Percentiles rank a stretch among this genome's conserved stretches.
Conservation (phyloP, 1,140 invertebrate species). For the Trichogramma pretiosum region DNA sequence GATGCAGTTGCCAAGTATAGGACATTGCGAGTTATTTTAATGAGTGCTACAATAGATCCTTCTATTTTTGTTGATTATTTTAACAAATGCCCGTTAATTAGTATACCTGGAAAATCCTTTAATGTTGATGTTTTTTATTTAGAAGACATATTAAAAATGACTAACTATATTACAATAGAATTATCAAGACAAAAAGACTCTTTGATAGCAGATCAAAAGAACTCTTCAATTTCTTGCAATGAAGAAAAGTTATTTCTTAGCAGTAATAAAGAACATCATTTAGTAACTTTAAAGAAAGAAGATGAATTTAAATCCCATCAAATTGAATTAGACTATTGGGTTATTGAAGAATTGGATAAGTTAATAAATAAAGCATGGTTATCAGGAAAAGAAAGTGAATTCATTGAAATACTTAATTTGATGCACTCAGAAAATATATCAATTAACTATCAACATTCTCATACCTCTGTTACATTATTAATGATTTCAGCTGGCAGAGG, state of each 20-base stretch:
- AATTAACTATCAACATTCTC: conserved; percentile 57
- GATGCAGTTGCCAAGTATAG: conserved; percentile 64
- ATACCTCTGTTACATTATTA: conserved; percentile 60
- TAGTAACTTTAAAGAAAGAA: conserved; percentile 36
- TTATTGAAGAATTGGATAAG: conserved; percentile 53
- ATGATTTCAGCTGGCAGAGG: conserved; percentile 70
- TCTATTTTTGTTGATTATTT: conserved; percentile 77
- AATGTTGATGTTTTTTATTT: conserved; percentile 72
- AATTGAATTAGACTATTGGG: conserved; percentile 47
- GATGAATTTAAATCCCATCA: conserved; percentile 39
- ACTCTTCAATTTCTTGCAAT: conserved; percentile 46
- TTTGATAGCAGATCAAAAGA: conserved; percentile 42
- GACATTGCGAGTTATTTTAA: conserved; percentile 75
- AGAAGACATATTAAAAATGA: conserved; percentile 71
- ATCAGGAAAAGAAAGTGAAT: conserved; percentile 50
- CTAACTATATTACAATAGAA: conserved; percentile 58
- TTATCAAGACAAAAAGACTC: conserved; percentile 37
- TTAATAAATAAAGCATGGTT: conserved; percentile 54
- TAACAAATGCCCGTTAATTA: conserved; percentile 65
- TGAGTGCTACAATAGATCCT: conserved; percentile 89
- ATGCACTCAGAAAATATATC: conserved; percentile 65
- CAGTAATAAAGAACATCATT: conserved; percentile 23
- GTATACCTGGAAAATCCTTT: conserved; percentile 70
- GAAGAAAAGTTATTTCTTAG: conserved; percentile 26
- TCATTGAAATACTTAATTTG: conserved; percentile 64